These are phyloP conservation scores for Eumaeus atala DNA, from an alignment of 1,140 invertebrate genomes.

Conservation along the genomic window DNA sequence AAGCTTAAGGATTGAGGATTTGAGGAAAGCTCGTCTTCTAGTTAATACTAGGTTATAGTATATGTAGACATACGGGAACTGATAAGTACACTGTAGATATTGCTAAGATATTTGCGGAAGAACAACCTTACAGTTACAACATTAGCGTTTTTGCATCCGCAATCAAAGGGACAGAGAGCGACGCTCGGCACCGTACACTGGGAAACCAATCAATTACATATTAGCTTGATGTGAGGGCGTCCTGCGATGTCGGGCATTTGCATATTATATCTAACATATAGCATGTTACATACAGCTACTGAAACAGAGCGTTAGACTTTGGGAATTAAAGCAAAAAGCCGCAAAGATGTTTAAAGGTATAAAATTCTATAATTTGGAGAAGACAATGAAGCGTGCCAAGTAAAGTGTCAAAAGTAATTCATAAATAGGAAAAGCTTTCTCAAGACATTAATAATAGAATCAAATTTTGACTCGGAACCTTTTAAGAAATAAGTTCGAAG, in stretches of 20 bases:
- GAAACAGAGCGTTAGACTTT: background rate
- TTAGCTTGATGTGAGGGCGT: constrained; percentile 67
- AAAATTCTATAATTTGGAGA: too few species aligned
- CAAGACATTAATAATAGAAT: too few species aligned
- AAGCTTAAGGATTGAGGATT: too few species aligned
- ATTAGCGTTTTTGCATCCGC: constrained; percentile 66
- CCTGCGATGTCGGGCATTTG: constrained; percentile 31
- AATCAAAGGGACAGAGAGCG: constrained; percentile 56
- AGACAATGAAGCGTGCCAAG: too few species aligned
- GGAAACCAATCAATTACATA: constrained; percentile 70
- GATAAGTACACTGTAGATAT: background rate
- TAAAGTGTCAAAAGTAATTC: too few species aligned
- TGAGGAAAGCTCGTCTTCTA: too few species aligned
- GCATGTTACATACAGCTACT: background rate
- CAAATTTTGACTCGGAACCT: background rate
- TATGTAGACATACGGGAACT: too few species aligned
- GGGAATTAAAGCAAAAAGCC: too few species aligned
- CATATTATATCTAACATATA: constrained; percentile 9
- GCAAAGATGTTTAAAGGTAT: too few species aligned
- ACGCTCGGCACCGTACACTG: constrained; percentile 38
- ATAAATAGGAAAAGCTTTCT: too few species aligned
- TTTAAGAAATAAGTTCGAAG: background rate
- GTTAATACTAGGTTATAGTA: too few species aligned
- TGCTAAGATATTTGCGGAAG: constrained; percentile 37
- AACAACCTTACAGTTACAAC: constrained; percentile 50